Evolutionary conservation across 2,113 vertebrate genomes (phyloP).

Genomic region (Cyanocitta stelleri): DNA sequence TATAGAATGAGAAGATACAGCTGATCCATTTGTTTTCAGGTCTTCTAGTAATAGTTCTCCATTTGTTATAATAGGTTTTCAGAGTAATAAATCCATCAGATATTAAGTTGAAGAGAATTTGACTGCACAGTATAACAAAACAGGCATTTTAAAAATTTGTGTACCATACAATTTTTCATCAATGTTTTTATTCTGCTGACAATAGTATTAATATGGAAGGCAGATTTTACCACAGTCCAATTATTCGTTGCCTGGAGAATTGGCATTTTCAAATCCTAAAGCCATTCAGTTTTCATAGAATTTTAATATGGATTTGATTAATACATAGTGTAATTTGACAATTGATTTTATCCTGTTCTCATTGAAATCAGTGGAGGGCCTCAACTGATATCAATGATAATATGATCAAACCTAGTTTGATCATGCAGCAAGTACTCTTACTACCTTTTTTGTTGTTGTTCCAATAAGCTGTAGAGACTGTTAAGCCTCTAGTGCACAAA

Average conservation of each 20-base stretch:
- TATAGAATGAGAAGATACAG: not conserved
- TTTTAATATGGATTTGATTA: constrained; percentile 40
- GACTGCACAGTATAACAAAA: not conserved
- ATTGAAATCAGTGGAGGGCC: not conserved
- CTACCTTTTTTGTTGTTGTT: not conserved
- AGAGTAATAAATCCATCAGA: not conserved
- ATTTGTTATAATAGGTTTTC: not conserved
- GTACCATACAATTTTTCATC: not conserved
- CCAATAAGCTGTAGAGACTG: not conserved
- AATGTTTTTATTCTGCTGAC: constrained; percentile 29
- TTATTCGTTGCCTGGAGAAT: not conserved
- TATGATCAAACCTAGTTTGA: not conserved
- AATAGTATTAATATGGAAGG: constrained; percentile 2
- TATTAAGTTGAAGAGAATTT: not conserved
- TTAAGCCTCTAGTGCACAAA: constrained; percentile 15
- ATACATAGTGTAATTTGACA: not conserved
- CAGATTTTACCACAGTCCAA: not conserved
- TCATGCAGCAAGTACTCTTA: not conserved
- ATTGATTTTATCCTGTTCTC: not conserved
- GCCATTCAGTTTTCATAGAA: constrained; percentile 16
- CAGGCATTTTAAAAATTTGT: not conserved
- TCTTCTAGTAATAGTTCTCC: not conserved
- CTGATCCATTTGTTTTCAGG: not conserved
- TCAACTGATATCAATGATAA: not conserved
- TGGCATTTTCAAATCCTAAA: not conserved